A percentile compares a stretch with the other conserved stretches of the same genome.
These are phyloP conservation scores for Liodrosophila aerea DNA, from an alignment of 2,888 invertebrate genomes.

Conservation along the genomic window DNA sequence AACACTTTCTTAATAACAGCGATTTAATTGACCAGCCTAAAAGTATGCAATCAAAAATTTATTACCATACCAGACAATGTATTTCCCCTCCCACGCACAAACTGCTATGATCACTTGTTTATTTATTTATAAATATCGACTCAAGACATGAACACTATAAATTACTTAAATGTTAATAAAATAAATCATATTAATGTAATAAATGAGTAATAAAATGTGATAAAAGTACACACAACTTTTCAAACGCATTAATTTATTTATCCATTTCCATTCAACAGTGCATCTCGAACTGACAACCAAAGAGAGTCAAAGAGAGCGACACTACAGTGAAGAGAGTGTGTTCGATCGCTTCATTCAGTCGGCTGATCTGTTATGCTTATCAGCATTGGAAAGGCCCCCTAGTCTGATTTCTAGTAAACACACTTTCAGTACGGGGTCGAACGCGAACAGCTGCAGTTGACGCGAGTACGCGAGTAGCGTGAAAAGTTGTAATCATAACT, in stretches of 20 bases:
- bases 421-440: conserved; percentile 48
- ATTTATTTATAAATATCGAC: too few species aligned
- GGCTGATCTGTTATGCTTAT: conserved; percentile 49
- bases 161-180: neutral
- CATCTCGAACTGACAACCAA: neutral
- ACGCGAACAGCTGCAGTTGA: conserved; percentile 29
- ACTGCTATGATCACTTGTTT: too few species aligned
- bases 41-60: neutral
- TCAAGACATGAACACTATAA: too few species aligned
- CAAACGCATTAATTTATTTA: too few species aligned
- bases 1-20: neutral
- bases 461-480: neutral
- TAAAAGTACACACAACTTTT: too few species aligned
- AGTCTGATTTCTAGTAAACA: conserved; percentile 36
- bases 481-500: neutral
- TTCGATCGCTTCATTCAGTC: conserved; percentile 15
- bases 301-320: neutral
- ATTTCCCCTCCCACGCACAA: too few species aligned
- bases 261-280: neutral
- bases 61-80: too few species aligned
- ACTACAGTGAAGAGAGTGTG: too few species aligned
- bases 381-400: conserved; percentile 38
- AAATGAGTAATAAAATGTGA: too few species aligned
- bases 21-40: neutral
- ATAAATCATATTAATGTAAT: neutral